phyloP scores from a whole-genome alignment of 1,140 invertebrate species.

The Harpegnathos saltator region DNA sequence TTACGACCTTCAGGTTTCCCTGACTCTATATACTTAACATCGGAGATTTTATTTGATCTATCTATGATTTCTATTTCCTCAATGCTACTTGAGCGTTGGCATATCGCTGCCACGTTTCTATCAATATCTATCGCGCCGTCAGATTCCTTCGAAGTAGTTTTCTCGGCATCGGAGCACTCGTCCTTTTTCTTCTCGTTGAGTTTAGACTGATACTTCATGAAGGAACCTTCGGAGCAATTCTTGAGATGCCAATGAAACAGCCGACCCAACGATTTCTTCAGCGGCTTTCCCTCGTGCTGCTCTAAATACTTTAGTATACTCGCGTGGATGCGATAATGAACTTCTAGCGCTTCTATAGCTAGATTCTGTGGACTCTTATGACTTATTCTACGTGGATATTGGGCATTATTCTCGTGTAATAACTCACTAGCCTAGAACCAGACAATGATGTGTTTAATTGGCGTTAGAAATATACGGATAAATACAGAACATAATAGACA shows the following conservation, averaged over 20 bases:
- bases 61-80: conserved; percentile 77
- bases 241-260: conserved; percentile 81
- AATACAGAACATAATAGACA: conserved; percentile 10
- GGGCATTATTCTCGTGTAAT: conserved; percentile 92
- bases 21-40: conserved; percentile 33
- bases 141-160: conserved; percentile 52
- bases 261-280: conserved; percentile 82
- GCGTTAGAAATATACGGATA: neutral
- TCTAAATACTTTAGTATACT: conserved; percentile 94
- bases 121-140: conserved; percentile 47
- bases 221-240: conserved; percentile 82
- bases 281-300: conserved; percentile 87
- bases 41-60: conserved; percentile 65
- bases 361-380: conserved; percentile 94
- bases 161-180: conserved; percentile 52
- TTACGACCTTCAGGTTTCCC: conserved; percentile 69
- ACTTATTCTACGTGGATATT: conserved; percentile 94
- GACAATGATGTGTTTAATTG: neutral
- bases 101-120: conserved; percentile 59
- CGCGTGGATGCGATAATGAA: conserved; percentile 93
- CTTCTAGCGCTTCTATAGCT: conserved; percentile 95
- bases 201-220: conserved; percentile 84
- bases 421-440: conserved; percentile 89
- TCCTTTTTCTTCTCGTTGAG: conserved; percentile 76
- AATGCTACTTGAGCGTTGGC: conserved; percentile 73